Percentiles rank a stretch among this genome's conserved stretches.
Evolutionary conservation across 2,797 vertebrate species (phyloP).

Genomic region (Micromesistius poutassou): DNA sequence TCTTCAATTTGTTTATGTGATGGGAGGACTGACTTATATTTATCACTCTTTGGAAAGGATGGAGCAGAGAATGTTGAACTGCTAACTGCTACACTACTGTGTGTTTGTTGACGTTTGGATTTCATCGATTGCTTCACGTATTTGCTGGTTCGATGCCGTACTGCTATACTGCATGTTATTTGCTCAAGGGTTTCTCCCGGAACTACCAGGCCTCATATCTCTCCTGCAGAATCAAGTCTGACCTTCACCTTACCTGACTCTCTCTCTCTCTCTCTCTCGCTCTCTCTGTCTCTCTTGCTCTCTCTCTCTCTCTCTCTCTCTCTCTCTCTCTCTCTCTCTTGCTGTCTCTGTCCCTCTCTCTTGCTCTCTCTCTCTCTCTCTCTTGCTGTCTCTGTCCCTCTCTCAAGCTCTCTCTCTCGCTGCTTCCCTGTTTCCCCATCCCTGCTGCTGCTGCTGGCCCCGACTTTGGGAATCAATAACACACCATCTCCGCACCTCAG

Average conservation of each 20-base stretch:
- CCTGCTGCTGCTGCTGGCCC: constrained; percentile 21
- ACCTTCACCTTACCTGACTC: neutral
- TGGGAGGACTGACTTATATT: no score
- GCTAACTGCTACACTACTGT: no score
- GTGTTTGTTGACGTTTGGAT: no score
- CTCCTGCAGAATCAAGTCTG: neutral
- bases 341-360: constrained; percentile 19
- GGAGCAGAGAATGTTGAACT: no score
- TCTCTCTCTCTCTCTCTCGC: no score
- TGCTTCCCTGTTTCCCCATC: constrained; percentile 1
- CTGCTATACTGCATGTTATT: neutral
- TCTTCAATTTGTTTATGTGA: no score
- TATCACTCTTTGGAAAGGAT: no score
- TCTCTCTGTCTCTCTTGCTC: neutral
- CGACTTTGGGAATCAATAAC: constrained; percentile 49
- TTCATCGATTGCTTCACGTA: no score
- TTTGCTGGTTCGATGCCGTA: no score
- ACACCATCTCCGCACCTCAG: constrained; percentile 5
- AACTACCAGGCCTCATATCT: neutral
- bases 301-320: neutral
- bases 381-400: neutral
- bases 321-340: neutral
- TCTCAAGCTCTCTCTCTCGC: neutral
- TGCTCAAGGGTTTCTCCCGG: neutral
- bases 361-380: neutral